Evolutionary conservation across 53 echinoderm and acorn worm species (phyloP), one percentile per base, ranked within the genome.

Genomic region (Luidia sarsii): DNA sequence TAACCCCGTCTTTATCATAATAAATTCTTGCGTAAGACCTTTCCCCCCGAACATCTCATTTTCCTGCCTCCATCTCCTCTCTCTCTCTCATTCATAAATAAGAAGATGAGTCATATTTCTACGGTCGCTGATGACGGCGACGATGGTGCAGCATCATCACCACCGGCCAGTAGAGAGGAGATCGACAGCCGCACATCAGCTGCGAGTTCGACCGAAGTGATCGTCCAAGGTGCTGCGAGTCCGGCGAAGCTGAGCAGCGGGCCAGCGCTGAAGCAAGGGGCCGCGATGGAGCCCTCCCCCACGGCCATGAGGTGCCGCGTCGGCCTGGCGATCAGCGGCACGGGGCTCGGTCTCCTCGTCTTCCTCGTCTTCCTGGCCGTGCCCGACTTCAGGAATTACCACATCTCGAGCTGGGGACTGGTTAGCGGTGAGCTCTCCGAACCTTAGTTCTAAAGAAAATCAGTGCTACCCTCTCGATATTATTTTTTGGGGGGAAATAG

Each of bases 391-490:
- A 68, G 80, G 32, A 94, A 94, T 91, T 80, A 83, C 53, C 91
- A 94, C 67, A 91, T 94, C 25, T 67, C 94, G 3, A 33, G 65
- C n/a, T 91, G 91, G 94, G 94, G 94, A 38, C 68, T 89, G 60
- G 88, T 85, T 20, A 94, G 94, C 82, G 91, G 94, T 94, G 75
- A 92, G 68, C 84, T 72, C 2, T 18, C 0, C n/a, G n/a, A n/a
- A n/a, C n/a, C n/a, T n/a, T n/a, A n/a, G n/a, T n/a, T n/a, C 21
- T 13, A 13, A 22, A 22, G 6, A 28, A 63, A 62, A 63, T 31
- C n/a, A 20, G 4, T 19, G 23, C 23, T 0, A 51, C 19, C 4
- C 52, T 51, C 15, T 50, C 0, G 2, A 16, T 20, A 2, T 51
- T 6, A 51, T 20, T n/a, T n/a, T n/a, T n/a, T n/a, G n/a, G n/a